Conservation (phyloP, 2,888 invertebrate species). For the Cantharis flavilabris region DNA sequence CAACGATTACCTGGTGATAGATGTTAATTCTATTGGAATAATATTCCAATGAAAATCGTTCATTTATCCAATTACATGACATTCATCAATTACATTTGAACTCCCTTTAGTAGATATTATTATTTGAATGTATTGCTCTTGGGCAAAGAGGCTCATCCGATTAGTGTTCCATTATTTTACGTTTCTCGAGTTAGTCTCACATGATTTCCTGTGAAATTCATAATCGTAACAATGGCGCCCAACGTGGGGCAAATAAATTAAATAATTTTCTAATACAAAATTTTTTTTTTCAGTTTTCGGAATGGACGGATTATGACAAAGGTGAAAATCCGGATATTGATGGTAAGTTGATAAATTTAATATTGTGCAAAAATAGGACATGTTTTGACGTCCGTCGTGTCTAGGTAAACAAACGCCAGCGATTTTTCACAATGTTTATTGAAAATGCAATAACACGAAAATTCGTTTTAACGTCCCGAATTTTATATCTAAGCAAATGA, state of each 20-base stretch:
- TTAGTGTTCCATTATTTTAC: neutral
- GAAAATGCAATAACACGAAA: neutral
- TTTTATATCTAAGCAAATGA: neutral
- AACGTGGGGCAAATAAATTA: too few relatives aligned
- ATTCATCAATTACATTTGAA: neutral
- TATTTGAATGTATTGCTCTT: neutral
- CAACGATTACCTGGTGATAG: neutral
- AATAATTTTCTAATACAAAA: neutral
- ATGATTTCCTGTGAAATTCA: too few relatives aligned
- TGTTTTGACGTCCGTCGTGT: neutral
- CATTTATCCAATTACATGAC: neutral
- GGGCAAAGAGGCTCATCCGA: neutral
- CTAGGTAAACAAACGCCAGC: neutral
- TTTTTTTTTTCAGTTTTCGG: conserved; percentile 60
- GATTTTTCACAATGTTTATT: neutral
- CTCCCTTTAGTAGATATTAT: neutral
- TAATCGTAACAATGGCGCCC: too few relatives aligned
- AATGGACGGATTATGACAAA: conserved; percentile 66
- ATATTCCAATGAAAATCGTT: neutral
- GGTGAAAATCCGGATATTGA: conserved; percentile 57
- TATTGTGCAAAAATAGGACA: neutral
- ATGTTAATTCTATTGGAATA: neutral
- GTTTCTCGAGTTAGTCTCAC: too few relatives aligned
- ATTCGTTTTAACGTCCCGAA: neutral
- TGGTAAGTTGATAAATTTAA: conserved; percentile 55